Base-by-base conservation (phyloP, 1,140 invertebrate genomes). In the Atta colombica region DNA sequence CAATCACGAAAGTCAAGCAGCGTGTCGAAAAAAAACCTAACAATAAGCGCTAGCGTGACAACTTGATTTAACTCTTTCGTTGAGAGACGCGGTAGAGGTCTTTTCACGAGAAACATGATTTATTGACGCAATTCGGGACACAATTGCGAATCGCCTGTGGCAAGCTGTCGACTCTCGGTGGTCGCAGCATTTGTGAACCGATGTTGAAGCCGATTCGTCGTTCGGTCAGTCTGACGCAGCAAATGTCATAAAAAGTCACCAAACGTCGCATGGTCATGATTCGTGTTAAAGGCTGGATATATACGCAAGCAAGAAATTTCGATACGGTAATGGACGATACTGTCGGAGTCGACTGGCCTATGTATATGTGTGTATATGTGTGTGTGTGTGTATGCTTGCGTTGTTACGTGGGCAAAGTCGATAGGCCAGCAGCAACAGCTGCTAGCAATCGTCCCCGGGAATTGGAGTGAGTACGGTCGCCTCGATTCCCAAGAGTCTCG, bases 381-480 rank as follows among this genome's bases (percentile, higher is more conserved):
- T 31, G 21, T 51, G 39, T n/a, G n/a, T 21, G 39, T 21, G 2
- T 49, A 45, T 69, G 16, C 16, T 45, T 68, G n/a, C 31, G 81
- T 45, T 60, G 86, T 90, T 66, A 86, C 31, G 78, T 55, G 63
- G 78, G 45, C 58, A 82, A 75, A 90, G 88, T 89, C 88, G 84
- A 89, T 88, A 91, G 87, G 72, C 75, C 74, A 80, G 86, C 66
- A 86, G 87, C 89, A 88, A 84, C 91, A 92, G 88, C 91, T 92
- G 91, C 80, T 88, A 74, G 88, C 75, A 88, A 92, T 92, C 81
- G 89, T 91, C 82, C 58, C 74, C 60, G 81, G 86, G 65, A 78
- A 92, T 89, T 75, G 72, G 77, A 87, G 82, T 69, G 71, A 85
- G 69, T 69, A 5, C 66, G 87, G 55, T 66, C 66, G 75, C 55